Base-by-base conservation (phyloP, 2,888 invertebrate genomes). In the Busseola fusca region DNA sequence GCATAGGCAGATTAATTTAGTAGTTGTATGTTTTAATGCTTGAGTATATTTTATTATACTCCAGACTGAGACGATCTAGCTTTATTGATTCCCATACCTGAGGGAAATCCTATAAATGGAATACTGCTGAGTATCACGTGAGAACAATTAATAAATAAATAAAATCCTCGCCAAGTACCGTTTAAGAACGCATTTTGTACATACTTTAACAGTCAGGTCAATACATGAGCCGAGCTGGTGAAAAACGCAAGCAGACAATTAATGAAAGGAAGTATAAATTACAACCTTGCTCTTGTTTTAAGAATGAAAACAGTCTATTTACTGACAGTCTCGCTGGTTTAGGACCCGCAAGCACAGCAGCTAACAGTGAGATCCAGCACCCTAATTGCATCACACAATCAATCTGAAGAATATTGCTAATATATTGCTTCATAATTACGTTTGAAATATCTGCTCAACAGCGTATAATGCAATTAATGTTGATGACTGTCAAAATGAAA, bases 231-330 rank as follows among this genome's bases (percentile, higher is more conserved):
- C 25, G 9, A 67, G 59, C 58, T 30, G 63, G 64, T 77, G n/a
- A 0, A 63, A 63, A 34, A 63, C 16, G 21, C 62, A 37, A 69
- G 63, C 58, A 74, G 68, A 68, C 67, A 60, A 74, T 72, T 76
- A 60, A 59, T 25, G 27, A 71, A 71, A 69, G 69, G 67, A 72
- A 69, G 68, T 16, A 67, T 69, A 66, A 71, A 59, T 42, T 34
- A 64, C 21, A 54, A 52, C 48, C 64, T 66, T 77, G 73, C 50
- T 76, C 58, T 73, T 73, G 65, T 56, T 73, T 14, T 69, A 62
- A 34, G 4, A 57, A 57, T 45, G 45, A 59, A 72, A 57, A 64
- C 34, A 62, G n/a, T 52, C 16, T 25, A 42, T 59, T 59, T 10
- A 27, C 16, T 48, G 12, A 1, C 9, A 18, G 10, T 3, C 1